Conservation (phyloP, 2,113 vertebrate genomes). For the Prochilodus magdalenae region DNA sequence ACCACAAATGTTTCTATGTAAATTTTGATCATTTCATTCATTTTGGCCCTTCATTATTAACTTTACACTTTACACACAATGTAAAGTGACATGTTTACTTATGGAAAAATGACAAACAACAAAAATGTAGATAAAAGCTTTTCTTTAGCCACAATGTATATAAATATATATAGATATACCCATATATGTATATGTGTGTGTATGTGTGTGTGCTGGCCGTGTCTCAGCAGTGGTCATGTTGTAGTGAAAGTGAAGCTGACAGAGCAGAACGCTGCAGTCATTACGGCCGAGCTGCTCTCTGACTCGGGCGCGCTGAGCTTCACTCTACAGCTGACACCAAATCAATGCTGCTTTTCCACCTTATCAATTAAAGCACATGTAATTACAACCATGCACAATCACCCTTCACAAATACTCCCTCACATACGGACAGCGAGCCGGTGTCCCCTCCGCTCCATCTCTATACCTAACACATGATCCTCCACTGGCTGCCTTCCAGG, state of each 20-base stretch:
- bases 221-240: neutral
- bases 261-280: slow-evolving; percentile 76
- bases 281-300: slow-evolving; percentile 62
- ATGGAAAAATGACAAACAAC: no score
- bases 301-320: slow-evolving; percentile 16
- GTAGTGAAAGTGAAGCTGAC: slow-evolving; percentile 65
- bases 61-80: no score
- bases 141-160: neutral
- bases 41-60: no score
- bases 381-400: slow-evolving; percentile 78
- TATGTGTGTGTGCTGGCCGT: neutral
- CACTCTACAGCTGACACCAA: slow-evolving; percentile 70
- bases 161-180: neutral
- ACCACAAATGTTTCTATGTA: no score
- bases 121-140: no score
- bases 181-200: slow-evolving; percentile 8
- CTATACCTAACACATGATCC: slow-evolving; percentile 39
- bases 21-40: no score
- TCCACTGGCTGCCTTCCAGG: slow-evolving; percentile 41
- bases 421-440: neutral
- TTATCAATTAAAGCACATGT: slow-evolving; percentile 83
- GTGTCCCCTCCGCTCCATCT: slow-evolving; percentile 23
- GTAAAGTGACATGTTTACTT: no score
- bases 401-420: slow-evolving; percentile 67
- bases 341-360: slow-evolving; percentile 81